A percentile compares a stretch with the other conserved stretches of the same genome.
phyloP scores from a whole-genome alignment of 35 echinoderm and acorn worm species.

The Antedon bifida region DNA sequence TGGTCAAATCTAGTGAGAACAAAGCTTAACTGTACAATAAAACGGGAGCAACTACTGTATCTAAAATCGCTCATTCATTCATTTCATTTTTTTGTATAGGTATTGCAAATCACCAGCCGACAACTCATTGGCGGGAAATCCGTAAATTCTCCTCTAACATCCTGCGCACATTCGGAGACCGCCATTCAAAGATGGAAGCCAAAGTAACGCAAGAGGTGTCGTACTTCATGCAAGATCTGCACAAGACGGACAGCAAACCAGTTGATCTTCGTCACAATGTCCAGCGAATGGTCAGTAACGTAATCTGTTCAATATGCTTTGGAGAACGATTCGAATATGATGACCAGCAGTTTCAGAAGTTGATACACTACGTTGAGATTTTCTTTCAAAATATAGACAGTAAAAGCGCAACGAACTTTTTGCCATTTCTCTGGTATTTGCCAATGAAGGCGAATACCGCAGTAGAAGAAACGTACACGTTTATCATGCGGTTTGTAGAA shows the following conservation, averaged over 20 bases:
- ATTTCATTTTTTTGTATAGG: constrained; percentile 34
- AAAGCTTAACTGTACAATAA: no score
- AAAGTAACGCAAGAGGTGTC: constrained; percentile 29
- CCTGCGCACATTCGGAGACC: constrained; percentile 32
- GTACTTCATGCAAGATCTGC: constrained; percentile 10
- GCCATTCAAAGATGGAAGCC: constrained; percentile 27
- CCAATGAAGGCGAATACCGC: constrained; percentile 19
- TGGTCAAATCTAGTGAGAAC: no score
- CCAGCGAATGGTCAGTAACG: constrained; percentile 57
- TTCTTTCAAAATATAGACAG: constrained; percentile 52
- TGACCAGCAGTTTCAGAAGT: constrained; percentile 38
- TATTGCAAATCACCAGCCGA: constrained; percentile 66
- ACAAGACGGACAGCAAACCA: constrained; percentile 7
- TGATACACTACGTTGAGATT: constrained; percentile 40
- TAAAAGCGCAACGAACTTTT: constrained; percentile 44
- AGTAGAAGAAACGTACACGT: constrained; percentile 20
- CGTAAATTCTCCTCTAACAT: constrained; percentile 37
- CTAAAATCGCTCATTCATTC: no score
- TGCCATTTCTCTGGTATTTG: constrained; percentile 50
- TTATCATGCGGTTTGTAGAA: constrained; percentile 42
- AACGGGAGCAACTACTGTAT: no score
- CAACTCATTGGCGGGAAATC: constrained; percentile 33
- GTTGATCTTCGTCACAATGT: constrained; percentile 34
- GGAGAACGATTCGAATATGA: constrained; percentile 41
- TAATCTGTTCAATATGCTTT: constrained; percentile 71